Conservation (phyloP, 2,113 vertebrate species). For the Grammomys surdaster region DNA sequence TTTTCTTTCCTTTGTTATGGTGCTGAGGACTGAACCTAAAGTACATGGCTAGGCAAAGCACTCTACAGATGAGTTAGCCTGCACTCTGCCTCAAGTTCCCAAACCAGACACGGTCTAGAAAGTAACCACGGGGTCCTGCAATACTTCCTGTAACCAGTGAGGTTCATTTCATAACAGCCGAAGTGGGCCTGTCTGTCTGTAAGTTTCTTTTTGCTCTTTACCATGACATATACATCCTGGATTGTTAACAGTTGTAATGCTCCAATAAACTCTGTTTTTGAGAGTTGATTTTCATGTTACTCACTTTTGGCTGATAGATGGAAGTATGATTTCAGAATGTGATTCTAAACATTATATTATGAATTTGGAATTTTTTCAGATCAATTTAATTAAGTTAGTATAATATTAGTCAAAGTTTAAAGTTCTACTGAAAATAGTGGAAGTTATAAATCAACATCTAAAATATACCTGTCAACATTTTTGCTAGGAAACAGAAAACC, state of each 20-base stretch:
- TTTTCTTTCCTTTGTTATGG: not conserved
- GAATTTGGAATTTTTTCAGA: not conserved
- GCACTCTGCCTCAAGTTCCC: not conserved
- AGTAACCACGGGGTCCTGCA: not conserved
- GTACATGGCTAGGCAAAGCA: not conserved
- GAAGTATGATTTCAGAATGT: not conserved
- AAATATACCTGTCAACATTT: constrained; percentile 22
- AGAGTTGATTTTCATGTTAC: not conserved
- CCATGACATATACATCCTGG: not conserved
- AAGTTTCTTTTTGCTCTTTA: not conserved
- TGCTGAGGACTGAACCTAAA: not conserved
- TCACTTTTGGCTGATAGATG: not conserved
- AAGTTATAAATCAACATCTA: not conserved
- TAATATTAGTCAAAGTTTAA: not conserved
- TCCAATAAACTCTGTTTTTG: not conserved
- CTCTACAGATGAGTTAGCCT: not conserved
- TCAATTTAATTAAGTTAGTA: constrained; percentile 1
- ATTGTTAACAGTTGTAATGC: not conserved
- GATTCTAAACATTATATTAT: not conserved
- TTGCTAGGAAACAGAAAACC: not conserved
- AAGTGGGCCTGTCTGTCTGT: not conserved
- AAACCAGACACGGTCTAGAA: not conserved
- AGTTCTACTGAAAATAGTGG: not conserved
- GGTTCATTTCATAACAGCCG: not conserved
- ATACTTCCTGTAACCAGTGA: not conserved